phyloP scores from a whole-genome alignment of 2,797 vertebrate genomes.

The Peromyscus attwateri region DNA sequence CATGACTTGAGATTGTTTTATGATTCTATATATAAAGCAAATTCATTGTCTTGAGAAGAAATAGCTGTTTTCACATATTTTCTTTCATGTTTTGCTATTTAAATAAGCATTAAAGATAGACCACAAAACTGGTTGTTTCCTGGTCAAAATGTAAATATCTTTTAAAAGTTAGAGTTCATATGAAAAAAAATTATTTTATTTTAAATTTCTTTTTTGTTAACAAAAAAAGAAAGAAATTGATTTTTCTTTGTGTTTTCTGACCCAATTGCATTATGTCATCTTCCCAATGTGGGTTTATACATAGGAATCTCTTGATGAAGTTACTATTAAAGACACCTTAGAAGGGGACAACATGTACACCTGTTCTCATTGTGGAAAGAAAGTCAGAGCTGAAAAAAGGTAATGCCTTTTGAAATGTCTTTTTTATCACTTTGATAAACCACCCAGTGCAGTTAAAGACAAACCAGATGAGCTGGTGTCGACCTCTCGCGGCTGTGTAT shows the following conservation, averaged over 20 bases:
- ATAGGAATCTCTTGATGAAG: constrained; percentile 98
- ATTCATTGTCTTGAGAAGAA: constrained; percentile 33
- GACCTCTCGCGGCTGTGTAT: neutral
- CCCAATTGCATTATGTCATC: constrained; percentile 40
- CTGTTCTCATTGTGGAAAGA: constrained; percentile 98
- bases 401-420: constrained; percentile 80
- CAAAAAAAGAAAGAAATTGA: neutral
- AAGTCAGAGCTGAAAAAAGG: constrained; percentile 99
- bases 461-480: neutral
- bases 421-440: constrained; percentile 40
- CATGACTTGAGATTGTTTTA: neutral
- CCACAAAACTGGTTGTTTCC: constrained; percentile 12
- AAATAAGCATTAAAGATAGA: constrained; percentile 46
- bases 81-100: constrained; percentile 22
- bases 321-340: constrained; percentile 98
- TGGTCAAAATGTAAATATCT: constrained; percentile 31
- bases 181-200: neutral
- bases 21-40: neutral
- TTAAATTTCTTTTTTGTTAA: neutral
- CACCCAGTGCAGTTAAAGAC: neutral
- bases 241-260: constrained; percentile 43
- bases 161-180: constrained; percentile 38
- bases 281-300: constrained; percentile 44
- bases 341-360: constrained; percentile 99
- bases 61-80: constrained; percentile 45